Evolutionary conservation across 1,140 invertebrate genomes (phyloP).

Genomic region (Brachionus calyciflorus): DNA sequence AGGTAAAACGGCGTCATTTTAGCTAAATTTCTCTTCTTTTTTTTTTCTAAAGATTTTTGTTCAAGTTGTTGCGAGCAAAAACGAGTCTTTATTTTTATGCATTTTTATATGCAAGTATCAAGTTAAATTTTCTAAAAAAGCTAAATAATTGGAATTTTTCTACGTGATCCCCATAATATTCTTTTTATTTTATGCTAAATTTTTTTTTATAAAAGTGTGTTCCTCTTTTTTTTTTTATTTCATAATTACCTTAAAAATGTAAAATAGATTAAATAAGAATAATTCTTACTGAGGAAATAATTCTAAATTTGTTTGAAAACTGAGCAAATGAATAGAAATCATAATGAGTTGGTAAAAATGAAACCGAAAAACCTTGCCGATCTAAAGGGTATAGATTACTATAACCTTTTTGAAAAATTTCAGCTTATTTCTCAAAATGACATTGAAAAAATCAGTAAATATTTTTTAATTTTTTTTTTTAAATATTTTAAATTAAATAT

Average conservation of each 20-base stretch:
- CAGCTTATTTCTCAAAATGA: background rate
- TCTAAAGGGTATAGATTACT: background rate
- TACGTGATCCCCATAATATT: background rate
- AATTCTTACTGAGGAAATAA: too few relatives aligned
- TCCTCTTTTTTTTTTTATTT: conserved; percentile 1
- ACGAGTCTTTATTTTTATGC: background rate
- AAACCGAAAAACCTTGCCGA: background rate
- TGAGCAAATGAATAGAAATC: conserved; percentile 10
- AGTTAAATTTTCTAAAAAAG: background rate
- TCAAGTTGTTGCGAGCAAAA: too few relatives aligned
- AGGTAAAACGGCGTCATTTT: too few relatives aligned
- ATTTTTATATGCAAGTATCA: conserved; percentile 24
- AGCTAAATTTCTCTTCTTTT: too few relatives aligned
- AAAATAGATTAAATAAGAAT: too few relatives aligned
- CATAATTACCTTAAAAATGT: too few relatives aligned
- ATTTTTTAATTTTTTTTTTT: too few relatives aligned
- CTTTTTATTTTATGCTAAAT: background rate
- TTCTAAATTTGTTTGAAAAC: background rate
- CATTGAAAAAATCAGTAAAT: conserved; percentile 30
- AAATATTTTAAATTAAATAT: too few relatives aligned
- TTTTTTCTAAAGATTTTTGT: background rate
- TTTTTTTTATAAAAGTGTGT: background rate
- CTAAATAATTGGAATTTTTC: conserved; percentile 32
- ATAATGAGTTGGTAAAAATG: background rate
- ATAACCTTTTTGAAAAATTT: background rate